Percentiles rank a stretch among this genome's conserved stretches.
Conservation (phyloP, 2,888 invertebrate species). For the Apamea epomidion region DNA sequence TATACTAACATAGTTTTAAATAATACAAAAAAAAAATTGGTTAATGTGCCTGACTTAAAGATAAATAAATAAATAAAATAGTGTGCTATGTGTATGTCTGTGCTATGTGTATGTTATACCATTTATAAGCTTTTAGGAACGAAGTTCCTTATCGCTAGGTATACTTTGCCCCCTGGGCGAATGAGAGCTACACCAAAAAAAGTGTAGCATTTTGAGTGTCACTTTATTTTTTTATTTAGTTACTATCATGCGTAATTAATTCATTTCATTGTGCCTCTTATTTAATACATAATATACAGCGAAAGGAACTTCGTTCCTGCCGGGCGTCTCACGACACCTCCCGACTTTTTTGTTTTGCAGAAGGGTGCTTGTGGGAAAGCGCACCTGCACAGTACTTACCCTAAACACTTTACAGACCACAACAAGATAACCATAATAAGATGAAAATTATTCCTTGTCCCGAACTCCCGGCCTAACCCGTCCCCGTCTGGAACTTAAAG, state of each 20-base stretch:
- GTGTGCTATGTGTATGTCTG: not conserved
- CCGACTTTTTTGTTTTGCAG: not conserved
- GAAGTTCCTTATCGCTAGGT: no score
- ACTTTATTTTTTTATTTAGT: not conserved
- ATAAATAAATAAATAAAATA: no score
- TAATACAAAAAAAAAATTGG: no score
- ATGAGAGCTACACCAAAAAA: not conserved
- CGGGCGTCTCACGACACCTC: not conserved
- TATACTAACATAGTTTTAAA: no score
- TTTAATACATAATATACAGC: not conserved
- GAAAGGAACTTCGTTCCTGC: not conserved
- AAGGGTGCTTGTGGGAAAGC: not conserved
- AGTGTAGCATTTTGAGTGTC: not conserved
- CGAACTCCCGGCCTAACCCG: slow-evolving; percentile 52
- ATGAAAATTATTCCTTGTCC: slow-evolving; percentile 31
- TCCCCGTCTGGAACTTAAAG: slow-evolving; percentile 67
- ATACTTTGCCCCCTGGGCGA: no score
- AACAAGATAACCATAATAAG: slow-evolving; percentile 24
- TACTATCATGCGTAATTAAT: not conserved
- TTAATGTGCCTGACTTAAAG: no score
- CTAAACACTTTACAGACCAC: slow-evolving; percentile 8
- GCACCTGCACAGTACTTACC: slow-evolving; percentile 13
- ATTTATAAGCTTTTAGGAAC: not conserved
- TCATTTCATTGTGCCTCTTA: not conserved
- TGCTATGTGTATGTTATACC: no score